Conservation (phyloP, 1,140 invertebrate species). For the Hyphantria cunea region DNA sequence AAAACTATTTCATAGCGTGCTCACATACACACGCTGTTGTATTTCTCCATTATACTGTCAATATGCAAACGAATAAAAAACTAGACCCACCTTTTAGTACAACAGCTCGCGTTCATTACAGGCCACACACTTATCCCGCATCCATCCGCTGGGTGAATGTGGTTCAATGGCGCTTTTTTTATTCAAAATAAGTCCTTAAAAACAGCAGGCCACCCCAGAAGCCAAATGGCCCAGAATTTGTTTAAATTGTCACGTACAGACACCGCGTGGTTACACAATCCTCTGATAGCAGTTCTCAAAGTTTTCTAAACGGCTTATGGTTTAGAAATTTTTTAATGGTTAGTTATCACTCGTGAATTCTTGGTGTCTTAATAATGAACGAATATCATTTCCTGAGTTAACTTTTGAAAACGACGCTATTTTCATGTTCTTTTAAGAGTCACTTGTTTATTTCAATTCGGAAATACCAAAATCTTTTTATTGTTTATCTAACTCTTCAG, state of each 20-base stretch:
- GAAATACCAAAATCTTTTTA: too few relatives aligned
- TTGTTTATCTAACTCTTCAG: too few relatives aligned
- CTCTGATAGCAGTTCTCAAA: constrained; percentile 54
- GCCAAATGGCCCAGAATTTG: constrained; percentile 81
- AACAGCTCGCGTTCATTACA: constrained; percentile 37
- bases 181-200: constrained; percentile 75
- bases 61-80: constrained; percentile 26
- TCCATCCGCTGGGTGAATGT: constrained; percentile 55
- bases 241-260: constrained; percentile 81
- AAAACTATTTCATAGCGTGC: too few relatives aligned
- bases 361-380: neutral
- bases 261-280: constrained; percentile 74
- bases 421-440: too few relatives aligned
- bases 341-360: neutral
- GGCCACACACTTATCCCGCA: constrained; percentile 67
- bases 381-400: too few relatives aligned
- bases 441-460: too few relatives aligned
- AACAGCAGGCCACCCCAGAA: constrained; percentile 70
- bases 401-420: too few relatives aligned
- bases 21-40: neutral
- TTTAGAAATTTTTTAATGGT: too few relatives aligned
- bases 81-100: constrained; percentile 19
- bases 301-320: constrained; percentile 18
- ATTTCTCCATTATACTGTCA: constrained; percentile 2
- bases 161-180: constrained; percentile 67